These are phyloP conservation scores for Magallana ariakensis DNA, from an alignment of 1,140 invertebrate genomes.

Conservation along the genomic window DNA sequence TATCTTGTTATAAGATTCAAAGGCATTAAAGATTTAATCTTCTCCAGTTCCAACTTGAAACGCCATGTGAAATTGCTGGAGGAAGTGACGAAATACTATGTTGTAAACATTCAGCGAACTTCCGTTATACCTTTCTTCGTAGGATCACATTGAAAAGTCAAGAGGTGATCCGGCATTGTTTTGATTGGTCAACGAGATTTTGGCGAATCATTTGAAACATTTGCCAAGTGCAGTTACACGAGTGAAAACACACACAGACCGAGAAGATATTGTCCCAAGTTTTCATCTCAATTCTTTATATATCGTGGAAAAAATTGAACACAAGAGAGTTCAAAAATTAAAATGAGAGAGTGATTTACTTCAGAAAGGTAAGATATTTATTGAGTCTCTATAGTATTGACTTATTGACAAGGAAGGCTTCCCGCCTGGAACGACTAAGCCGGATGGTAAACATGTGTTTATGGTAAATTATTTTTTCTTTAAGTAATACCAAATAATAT, in stretches of 20 bases:
- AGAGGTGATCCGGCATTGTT: slow-evolving; percentile 17
- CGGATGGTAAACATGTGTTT: background rate
- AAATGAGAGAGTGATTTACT: background rate
- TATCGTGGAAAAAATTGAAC: no score
- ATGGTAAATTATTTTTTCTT: no score
- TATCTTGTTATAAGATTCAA: slow-evolving; percentile 39
- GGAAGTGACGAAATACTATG: background rate
- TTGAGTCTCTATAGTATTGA: background rate
- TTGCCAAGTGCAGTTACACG: background rate
- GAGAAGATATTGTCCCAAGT: no score
- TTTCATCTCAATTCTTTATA: no score
- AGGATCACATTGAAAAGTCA: background rate
- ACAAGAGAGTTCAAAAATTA: background rate
- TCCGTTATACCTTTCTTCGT: background rate
- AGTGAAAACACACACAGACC: no score
- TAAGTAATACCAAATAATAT: no score
- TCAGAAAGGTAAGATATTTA: background rate
- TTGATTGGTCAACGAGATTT: slow-evolving; percentile 24
- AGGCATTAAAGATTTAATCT: slow-evolving; percentile 16
- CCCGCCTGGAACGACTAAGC: slow-evolving; percentile 2
- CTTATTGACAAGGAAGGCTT: slow-evolving; percentile 4
- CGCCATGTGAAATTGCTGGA: slow-evolving; percentile 9
- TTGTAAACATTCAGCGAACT: slow-evolving; percentile 18
- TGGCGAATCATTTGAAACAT: slow-evolving; percentile 33
- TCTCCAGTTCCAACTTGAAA: slow-evolving; percentile 3